phyloP scores from a whole-genome alignment of 2,113 vertebrate genomes.

The Bujurquina vittata region DNA sequence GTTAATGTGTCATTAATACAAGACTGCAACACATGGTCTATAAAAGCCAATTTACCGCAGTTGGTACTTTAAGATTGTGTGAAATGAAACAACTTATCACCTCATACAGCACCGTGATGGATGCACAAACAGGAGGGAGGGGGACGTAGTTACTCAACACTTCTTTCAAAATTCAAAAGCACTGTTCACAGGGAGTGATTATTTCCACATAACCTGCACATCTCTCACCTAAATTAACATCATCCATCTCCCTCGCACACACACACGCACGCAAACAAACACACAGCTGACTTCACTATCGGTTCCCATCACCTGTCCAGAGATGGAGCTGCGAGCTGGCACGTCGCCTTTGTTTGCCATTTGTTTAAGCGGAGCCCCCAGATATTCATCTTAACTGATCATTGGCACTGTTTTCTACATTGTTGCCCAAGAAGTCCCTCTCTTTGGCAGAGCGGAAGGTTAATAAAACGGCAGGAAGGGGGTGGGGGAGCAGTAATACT shows the following conservation, averaged over 20 bases:
- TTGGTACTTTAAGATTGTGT: conserved; percentile 16
- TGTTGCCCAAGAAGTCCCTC: conserved; percentile 12
- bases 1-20: background rate
- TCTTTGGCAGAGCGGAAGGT: conserved; percentile 5
- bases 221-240: conserved; percentile 72
- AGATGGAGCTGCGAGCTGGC: conserved; percentile 48
- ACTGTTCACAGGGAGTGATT: conserved; percentile 60
- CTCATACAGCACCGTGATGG: conserved; percentile 10
- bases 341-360: conserved; percentile 22
- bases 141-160: conserved; percentile 32
- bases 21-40: background rate
- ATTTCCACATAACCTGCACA: conserved; percentile 72
- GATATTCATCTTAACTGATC: conserved; percentile 33
- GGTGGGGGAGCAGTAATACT: conserved; percentile 7
- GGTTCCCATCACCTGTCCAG: conserved; percentile 48
- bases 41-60: conserved; percentile 9
- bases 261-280: background rate
- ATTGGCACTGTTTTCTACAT: conserved; percentile 21
- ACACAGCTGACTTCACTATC: conserved; percentile 22
- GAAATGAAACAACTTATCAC: conserved; percentile 21
- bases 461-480: conserved; percentile 1
- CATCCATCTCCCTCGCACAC: conserved; percentile 67
- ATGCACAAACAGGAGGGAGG: conserved; percentile 24
- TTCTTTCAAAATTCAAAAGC: conserved; percentile 60
- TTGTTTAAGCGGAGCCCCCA: conserved; percentile 23